These are phyloP conservation scores for Adrianichthys oophorus DNA, from an alignment of 2,797 vertebrate species.

Conservation along the genomic window DNA sequence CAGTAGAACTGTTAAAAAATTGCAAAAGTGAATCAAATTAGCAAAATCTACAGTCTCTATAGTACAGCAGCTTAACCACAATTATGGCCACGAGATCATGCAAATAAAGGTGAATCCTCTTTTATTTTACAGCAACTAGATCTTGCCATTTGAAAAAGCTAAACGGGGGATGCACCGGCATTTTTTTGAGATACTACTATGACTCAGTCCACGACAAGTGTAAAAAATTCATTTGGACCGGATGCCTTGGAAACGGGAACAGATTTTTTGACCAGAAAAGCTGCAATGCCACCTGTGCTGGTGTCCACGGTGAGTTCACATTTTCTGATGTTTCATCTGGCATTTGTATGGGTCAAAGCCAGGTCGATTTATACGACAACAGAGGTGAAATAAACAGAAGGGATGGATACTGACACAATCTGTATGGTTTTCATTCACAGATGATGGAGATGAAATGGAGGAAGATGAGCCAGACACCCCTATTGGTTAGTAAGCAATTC, in stretches of 20 bases:
- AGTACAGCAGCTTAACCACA: not conserved
- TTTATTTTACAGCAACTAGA: constrained; percentile 34
- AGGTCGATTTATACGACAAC: no score
- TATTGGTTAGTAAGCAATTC: constrained; percentile 59
- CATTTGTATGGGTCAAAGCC: no score
- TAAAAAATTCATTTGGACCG: constrained; percentile 65
- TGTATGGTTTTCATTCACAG: constrained; percentile 41
- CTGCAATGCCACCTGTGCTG: constrained; percentile 75
- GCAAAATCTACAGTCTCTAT: no score
- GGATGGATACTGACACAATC: no score
- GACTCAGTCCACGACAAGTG: constrained; percentile 58
- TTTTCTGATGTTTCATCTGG: no score
- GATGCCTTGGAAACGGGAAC: constrained; percentile 74
- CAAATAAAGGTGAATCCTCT: constrained; percentile 4
- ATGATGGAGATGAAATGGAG: constrained; percentile 14
- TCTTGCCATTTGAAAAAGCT: constrained; percentile 41
- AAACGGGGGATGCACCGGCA: constrained; percentile 30
- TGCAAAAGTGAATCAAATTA: not conserved
- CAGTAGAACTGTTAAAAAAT: not conserved
- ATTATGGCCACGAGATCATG: not conserved
- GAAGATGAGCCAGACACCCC: constrained; percentile 72
- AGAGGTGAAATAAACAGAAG: no score
- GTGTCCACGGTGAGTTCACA: constrained; percentile 57
- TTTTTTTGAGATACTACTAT: constrained; percentile 58
- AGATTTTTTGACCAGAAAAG: constrained; percentile 26